Evolutionary conservation across 2,888 invertebrate species (phyloP).

Genomic region (Choreutis nemorana): DNA sequence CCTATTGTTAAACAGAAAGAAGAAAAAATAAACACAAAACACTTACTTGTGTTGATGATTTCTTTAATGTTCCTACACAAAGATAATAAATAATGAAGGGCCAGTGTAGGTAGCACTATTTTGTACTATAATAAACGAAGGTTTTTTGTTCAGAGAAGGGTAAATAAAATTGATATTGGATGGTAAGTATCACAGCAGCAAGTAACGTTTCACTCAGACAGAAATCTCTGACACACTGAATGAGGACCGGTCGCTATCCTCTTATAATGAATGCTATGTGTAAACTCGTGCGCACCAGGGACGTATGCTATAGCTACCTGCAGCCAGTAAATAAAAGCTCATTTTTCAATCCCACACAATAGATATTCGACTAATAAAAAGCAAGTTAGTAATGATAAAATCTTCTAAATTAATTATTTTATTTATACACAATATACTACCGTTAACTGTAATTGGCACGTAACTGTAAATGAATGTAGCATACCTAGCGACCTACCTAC

Average conservation of each 20-base stretch:
- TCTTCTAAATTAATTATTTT: constrained; percentile 22
- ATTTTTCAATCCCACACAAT: constrained; percentile 26
- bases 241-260: constrained; percentile 49
- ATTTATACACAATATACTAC: too few relatives aligned
- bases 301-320: constrained; percentile 30
- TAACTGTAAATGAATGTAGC: constrained; percentile 16
- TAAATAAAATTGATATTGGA: too few relatives aligned
- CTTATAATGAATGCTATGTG: constrained; percentile 54
- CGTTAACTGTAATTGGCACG: constrained; percentile 19
- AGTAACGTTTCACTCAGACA: constrained; percentile 22
- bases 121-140: too few relatives aligned
- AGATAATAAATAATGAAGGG: too few relatives aligned
- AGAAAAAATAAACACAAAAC: too few relatives aligned
- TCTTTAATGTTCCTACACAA: too few relatives aligned
- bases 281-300: constrained; percentile 40
- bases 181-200: not conserved
- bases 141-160: too few relatives aligned
- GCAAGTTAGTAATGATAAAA: constrained; percentile 21
- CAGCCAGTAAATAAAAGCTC: constrained; percentile 24
- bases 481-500: not conserved
- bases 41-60: too few relatives aligned
- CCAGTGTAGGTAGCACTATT: too few relatives aligned
- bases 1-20: too few relatives aligned
- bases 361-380: constrained; percentile 17
- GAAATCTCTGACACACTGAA: constrained; percentile 39